Evolutionary conservation across 2,888 invertebrate species (phyloP).

Genomic region (Athalia circularis): DNA sequence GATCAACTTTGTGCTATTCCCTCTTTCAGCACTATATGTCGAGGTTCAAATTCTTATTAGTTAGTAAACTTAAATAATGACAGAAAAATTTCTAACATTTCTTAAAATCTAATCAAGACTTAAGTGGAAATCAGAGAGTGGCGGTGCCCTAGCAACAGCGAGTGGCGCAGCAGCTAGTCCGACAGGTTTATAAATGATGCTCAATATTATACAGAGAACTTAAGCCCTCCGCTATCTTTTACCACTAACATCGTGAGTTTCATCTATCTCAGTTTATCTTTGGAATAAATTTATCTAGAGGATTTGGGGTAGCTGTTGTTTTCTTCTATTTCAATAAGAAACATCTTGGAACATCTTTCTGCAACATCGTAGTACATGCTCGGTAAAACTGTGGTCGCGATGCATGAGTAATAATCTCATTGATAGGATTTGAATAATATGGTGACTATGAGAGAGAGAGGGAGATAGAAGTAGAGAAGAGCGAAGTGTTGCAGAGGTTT

Average conservation of each 20-base stretch:
- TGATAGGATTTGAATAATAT: constrained; percentile 54
- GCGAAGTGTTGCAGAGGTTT: constrained; percentile 26
- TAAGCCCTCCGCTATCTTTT: constrained; percentile 36
- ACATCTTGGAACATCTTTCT: constrained; percentile 14
- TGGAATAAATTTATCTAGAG: constrained; percentile 19
- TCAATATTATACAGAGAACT: constrained; percentile 46
- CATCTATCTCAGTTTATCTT: constrained; percentile 25
- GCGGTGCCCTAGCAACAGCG: constrained; percentile 36
- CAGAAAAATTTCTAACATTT: constrained; percentile 21
- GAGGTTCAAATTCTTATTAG: not conserved
- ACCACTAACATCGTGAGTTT: constrained; percentile 27
- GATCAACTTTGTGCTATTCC: too few relatives aligned
- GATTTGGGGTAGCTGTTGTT: not conserved
- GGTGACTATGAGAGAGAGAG: constrained; percentile 45
- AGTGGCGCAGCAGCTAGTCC: constrained; percentile 32
- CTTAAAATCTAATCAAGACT: constrained; percentile 41
- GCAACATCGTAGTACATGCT: not conserved
- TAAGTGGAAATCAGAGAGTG: constrained; percentile 25
- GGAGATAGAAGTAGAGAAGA: not conserved
- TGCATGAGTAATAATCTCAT: constrained; percentile 51
- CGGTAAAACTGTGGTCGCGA: not conserved
- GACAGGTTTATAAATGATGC: constrained; percentile 49
- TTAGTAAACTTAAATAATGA: not conserved
- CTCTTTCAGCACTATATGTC: too few relatives aligned
- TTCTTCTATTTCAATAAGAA: not conserved